Base-by-base conservation (phyloP, 2,113 vertebrate species). In the Rattus rattus region DNA sequence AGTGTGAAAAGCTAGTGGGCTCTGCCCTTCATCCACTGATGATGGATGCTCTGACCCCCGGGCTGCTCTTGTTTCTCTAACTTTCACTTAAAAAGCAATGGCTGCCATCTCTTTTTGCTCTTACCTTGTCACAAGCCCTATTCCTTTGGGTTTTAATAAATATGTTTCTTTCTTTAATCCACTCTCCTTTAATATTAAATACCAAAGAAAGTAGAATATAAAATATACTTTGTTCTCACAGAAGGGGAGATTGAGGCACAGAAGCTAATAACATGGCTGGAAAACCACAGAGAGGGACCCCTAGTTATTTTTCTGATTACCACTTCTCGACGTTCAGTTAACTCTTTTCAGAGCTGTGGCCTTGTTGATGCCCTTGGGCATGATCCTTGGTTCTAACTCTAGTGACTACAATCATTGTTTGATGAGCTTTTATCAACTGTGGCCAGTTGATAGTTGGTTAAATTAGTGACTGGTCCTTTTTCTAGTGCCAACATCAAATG, bases 101-200 rank as follows among this genome's bases (percentile, higher is more conserved):
- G 28, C 36, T 69, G 17, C 6, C 39, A 39, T 30, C 39, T 28
- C 28, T 26, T 65, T 47, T 65, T 56, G 69, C 90, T 96, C 90
- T 67, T 47, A 67, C n/a, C n/a, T 95, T 73, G 2, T 16, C 54
- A 81, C 30, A 73, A 88, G 61, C 20, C 28, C 16, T 33, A 43
- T 90, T 96, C 63, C 59, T 92, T 88, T 80, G 49, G 63, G 36
- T 49, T 47, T 85, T 47, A 28, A 43, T 72, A 33, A 92, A 54
- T n/a, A 30, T 54, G 43, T n/a, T 43, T 56, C 49, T 36, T 12
- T 80, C 59, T 92, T 75, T 49, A 36, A 61, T 90, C 24, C 2
- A 90, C 61, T 69, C 28, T 84, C n/a, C 67, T 73, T 90, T 94
- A 72, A 69, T 70, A 65, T 63, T 52, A 85, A 80, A 20, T 9